Base-by-base conservation (phyloP, 1,140 invertebrate genomes). In the Agrypnia vestita region DNA sequence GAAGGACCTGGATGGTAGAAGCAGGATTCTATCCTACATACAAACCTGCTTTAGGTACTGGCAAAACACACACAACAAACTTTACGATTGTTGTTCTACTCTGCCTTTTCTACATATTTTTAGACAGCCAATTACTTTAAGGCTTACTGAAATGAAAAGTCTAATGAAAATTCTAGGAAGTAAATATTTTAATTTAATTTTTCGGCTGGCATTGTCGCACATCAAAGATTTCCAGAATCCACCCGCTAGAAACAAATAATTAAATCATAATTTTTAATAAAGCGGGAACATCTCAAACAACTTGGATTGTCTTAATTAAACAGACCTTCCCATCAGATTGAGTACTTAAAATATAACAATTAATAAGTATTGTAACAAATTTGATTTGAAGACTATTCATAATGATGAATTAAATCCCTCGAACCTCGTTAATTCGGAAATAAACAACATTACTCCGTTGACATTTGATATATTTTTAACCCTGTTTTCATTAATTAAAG, bases 381-480 rank as follows among this genome's bases (percentile, higher is more conserved):
- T 59, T 19, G 17, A 59, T n/a, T n/a, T 17, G 25, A 59, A 8
- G 55, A 21, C 55, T 21, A 59, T 0, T 59, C 55, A 59, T 59
- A 59, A 59, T 59, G 55, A 59, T 15, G 15, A 8, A 17, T 59
- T 59, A 59, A 59, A 21, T 59, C 55, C 21, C 55, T 13, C 9
- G 55, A 59, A 59, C 55, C 55, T 59, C 55, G 15, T 59, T 59
- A 59, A 19, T 59, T 59, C 15, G 17, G 55, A 59, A 21, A 59
- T 59, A 59, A 59, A 15, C 55, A 59, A 13, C 17, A 13, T 59
- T 59, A 59, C 15, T n/a, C 17, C 21, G 17, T 15, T 59, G 55
- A 59, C 55, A 59, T 59, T 59, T 59, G 55, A 59, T 59, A 59
- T 59, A 59, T 59, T 59, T 59, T 59, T 59, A 59, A 59, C 55